phyloP scores from a whole-genome alignment of 2,888 invertebrate genomes.

The Calephelis perditalis region DNA sequence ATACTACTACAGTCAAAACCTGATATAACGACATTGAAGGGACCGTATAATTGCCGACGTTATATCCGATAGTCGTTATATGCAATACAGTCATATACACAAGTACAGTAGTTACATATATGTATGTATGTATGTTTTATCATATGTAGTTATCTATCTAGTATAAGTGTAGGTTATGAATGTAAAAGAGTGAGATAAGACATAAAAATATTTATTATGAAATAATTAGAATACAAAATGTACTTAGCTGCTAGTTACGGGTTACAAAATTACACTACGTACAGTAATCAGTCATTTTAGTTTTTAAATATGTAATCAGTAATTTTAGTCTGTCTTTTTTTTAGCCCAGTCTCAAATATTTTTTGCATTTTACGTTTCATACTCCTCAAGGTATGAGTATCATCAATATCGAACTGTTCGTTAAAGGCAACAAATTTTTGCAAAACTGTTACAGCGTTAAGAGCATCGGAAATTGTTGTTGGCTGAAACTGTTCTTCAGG shows the following conservation, averaged over 20 bases:
- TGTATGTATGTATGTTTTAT: no score
- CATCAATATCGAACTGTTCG: constrained; percentile 19
- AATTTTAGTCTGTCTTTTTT: constrained; percentile 22
- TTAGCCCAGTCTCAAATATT: constrained; percentile 17
- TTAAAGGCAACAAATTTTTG: no score
- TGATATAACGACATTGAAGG: no score
- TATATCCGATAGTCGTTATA: constrained; percentile 13
- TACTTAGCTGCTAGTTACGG: constrained; percentile 11
- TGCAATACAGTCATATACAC: no score
- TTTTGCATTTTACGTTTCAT: constrained; percentile 24
- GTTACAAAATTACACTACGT: constrained; percentile 7
- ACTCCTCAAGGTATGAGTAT: constrained; percentile 15
- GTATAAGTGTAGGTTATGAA: constrained; percentile 10
- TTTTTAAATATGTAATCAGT: constrained; percentile 14
- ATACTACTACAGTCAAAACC: no score
- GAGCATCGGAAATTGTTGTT: constrained; percentile 27
- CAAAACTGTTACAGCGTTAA: constrained; percentile 30
- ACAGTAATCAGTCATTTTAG: no score
- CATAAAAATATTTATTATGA: neutral
- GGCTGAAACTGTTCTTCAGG: constrained; percentile 29
- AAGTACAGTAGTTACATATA: constrained; percentile 16
- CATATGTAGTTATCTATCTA: constrained; percentile 11
- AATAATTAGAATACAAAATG: constrained; percentile 14
- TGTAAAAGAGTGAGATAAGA: neutral
- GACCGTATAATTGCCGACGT: neutral